A percentile compares a stretch with the other conserved stretches of the same genome.
phyloP scores from a whole-genome alignment of 2,113 vertebrate species.

The Eudyptes chrysolophus region DNA sequence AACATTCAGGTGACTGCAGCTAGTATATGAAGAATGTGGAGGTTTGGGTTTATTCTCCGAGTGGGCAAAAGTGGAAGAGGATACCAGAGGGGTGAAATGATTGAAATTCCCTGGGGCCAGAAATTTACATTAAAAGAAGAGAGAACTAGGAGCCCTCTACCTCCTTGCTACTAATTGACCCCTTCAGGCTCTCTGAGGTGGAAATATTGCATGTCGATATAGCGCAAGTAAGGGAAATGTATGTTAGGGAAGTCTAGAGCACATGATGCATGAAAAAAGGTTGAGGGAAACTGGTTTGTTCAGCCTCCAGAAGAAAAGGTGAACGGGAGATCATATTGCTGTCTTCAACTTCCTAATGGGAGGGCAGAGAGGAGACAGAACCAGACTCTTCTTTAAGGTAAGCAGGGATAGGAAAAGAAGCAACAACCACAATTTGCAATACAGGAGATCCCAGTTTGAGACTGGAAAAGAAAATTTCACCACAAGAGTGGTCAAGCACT shows the following conservation, averaged over 20 bases:
- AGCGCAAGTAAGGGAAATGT: background rate
- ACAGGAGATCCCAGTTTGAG: background rate
- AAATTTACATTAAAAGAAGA: background rate
- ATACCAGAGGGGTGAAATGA: background rate
- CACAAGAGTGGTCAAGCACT: background rate
- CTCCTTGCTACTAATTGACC: background rate
- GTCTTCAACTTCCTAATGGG: background rate
- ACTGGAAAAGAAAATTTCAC: background rate
- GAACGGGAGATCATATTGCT: background rate
- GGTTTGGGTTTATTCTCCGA: background rate
- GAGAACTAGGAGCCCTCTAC: background rate
- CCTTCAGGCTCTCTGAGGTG: background rate
- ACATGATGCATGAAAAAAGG: background rate
- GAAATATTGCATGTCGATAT: rapidly evolving
- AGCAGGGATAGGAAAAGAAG: background rate
- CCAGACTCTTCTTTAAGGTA: background rate
- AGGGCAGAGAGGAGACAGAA: background rate
- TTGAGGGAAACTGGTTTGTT: background rate
- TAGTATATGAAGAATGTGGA: background rate
- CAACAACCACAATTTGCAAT: background rate
- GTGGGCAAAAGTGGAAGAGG: background rate
- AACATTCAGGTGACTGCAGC: background rate
- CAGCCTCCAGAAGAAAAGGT: background rate
- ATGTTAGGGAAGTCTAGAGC: background rate
- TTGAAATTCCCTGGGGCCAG: background rate